phyloP scores from a whole-genome alignment of 2,113 vertebrate genomes.

The Symphodus melops region DNA sequence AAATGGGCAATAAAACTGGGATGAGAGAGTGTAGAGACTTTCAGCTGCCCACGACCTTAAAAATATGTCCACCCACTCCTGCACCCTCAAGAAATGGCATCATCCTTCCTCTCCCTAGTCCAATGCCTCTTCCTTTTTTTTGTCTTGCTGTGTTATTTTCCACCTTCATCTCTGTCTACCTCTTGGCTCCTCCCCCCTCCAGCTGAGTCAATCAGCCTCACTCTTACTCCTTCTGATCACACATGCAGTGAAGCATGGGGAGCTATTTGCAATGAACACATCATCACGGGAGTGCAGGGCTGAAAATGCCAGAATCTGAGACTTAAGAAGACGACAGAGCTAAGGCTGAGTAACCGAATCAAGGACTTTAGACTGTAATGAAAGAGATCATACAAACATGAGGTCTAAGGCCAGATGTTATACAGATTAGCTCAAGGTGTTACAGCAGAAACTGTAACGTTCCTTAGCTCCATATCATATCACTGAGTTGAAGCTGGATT shows the following conservation, averaged over 20 bases:
- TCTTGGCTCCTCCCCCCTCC: neutral
- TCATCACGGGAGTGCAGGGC: conserved; percentile 16
- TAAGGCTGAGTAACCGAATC: conserved; percentile 36
- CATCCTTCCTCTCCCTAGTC: conserved; percentile 7
- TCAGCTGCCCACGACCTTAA: conserved; percentile 27
- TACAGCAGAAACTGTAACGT: neutral
- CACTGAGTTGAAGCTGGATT: no score
- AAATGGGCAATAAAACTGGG: conserved; percentile 60
- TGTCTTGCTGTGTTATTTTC: conserved; percentile 31
- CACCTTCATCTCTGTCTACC: neutral
- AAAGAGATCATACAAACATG: conserved; percentile 34
- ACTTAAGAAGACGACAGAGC: conserved; percentile 33
- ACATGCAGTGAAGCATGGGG: conserved; percentile 44
- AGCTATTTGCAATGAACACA: conserved; percentile 14
- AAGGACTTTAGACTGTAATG: conserved; percentile 45
- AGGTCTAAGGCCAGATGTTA: conserved; percentile 3
- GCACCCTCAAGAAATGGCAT: conserved; percentile 30
- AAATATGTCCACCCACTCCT: conserved; percentile 46
- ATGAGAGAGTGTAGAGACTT: conserved; percentile 33
- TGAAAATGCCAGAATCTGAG: neutral
- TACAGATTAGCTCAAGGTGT: neutral
- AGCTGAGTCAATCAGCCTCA: conserved; percentile 5
- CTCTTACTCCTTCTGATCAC: conserved; percentile 51
- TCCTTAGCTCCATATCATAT: neutral
- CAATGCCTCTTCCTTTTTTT: conserved; percentile 5